Conservation (phyloP, 1,140 invertebrate species). For the Goniozus legneri region DNA sequence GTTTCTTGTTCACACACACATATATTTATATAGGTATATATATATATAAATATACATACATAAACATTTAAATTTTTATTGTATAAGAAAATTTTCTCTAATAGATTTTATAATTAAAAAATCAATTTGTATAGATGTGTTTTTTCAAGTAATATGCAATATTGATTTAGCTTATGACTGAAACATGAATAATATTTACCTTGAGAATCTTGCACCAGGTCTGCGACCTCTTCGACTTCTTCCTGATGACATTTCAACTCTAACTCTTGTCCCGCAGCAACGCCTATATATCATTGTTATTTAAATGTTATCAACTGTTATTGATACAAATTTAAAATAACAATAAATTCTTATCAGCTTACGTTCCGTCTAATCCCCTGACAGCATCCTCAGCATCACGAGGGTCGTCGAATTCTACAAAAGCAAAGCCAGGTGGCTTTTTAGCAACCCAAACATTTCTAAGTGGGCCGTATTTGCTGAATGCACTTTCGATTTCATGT, state of each 20-base stretch:
- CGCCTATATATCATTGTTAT: constrained; percentile 56
- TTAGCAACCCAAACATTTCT: constrained; percentile 96
- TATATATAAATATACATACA: constrained; percentile 6
- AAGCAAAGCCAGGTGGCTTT: constrained; percentile 93
- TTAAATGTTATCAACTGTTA: neutral
- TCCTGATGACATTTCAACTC: constrained; percentile 86
- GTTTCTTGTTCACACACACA: no score
- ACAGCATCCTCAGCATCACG: constrained; percentile 97
- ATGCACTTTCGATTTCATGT: constrained; percentile 87
- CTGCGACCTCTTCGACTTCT: constrained; percentile 66
- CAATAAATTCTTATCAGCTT: constrained; percentile 50
- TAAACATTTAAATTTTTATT: no score
- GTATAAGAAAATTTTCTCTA: no score
- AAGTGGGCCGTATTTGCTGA: constrained; percentile 91
- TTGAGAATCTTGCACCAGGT: constrained; percentile 53
- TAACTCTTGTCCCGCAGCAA: constrained; percentile 78
- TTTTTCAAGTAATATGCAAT: no score
- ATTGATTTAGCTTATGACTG: no score
- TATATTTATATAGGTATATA: constrained; percentile 8
- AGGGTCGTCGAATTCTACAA: constrained; percentile 97
- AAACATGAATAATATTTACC: no score
- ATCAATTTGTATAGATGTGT: no score
- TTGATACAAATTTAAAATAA: neutral
- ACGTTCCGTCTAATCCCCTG: constrained; percentile 92
- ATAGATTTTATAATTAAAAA: no score